Evolutionary conservation across 2,888 invertebrate species (phyloP), one percentile per base, ranked within the genome.

Genomic region (Tromatobia lineatoria): DNA sequence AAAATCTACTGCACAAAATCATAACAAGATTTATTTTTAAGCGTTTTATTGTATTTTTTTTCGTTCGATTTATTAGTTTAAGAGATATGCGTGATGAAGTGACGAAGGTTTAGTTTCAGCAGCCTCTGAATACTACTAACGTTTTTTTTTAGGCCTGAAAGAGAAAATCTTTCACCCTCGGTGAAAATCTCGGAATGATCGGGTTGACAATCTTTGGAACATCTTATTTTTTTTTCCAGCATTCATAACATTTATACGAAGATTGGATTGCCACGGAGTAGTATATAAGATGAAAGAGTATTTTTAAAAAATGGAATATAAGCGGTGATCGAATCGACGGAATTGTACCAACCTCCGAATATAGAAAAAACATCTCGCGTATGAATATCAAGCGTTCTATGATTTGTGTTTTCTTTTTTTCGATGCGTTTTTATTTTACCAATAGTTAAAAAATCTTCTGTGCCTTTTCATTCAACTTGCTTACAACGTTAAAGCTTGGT

Each of bases 251-350:
- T 18, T 70, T 76, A 74, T 81, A 78, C 73, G 64, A 84, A 81
- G 81, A 74, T 47, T 77, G 50, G 69, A 77, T 80, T 80, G 57
- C 64, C 77, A 77, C 74, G 42, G 74, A 81, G 69, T 64, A 81
- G 69, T 84, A 74, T n/a, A 78, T 67, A 34, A 81, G 81, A 77
- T 78, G 77, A 83, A 71, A 76, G 61, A 71, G 69, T 77, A 34
- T 45, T 64, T 42, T 34, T 45, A 52, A 57, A 38, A 54, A 45
- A 74, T 61, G 45, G 50, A 74, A 34, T 64, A 50, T 42, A 57
- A 42, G 25, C 66, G 67, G 18, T 38, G 67, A 71, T 61, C 57
- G 71, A 42, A 47, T 76, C n/a, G 71, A 52, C 61, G 69, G 38
- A 57, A 73, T 73, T 61, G 76, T 52, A 74, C 45, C 61, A 74